Conservation (phyloP, 2,113 vertebrate genomes). For the Rallus limicola region DNA sequence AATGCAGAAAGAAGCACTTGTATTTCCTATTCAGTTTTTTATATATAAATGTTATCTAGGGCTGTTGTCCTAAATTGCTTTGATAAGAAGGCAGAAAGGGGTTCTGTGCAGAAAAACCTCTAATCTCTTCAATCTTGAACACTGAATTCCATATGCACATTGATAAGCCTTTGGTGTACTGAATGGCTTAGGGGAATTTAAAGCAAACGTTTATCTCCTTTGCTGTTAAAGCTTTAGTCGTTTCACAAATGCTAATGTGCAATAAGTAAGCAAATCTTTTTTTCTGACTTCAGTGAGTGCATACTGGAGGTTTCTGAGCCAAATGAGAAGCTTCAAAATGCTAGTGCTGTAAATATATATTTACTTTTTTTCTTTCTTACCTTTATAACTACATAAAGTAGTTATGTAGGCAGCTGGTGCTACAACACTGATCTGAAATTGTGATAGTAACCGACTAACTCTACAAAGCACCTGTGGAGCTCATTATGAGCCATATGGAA, state of each 20-base stretch:
- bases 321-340: background rate
- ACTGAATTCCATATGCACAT: background rate
- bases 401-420: background rate
- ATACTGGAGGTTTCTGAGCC: background rate
- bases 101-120: background rate
- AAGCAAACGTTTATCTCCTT: background rate
- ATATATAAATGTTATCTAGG: background rate
- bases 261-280: conserved; percentile 17
- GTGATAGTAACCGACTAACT: background rate
- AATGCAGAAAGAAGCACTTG: background rate
- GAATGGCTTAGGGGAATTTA: background rate
- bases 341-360: background rate
- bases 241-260: background rate
- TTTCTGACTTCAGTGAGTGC: background rate
- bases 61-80: background rate
- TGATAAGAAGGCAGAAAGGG: background rate
- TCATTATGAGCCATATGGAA: background rate
- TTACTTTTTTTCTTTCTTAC: background rate
- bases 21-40: background rate
- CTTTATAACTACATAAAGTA: background rate
- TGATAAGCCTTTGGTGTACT: background rate
- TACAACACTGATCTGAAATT: background rate
- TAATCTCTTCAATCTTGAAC: conserved; percentile 11
- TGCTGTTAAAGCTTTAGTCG: background rate
- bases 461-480: background rate